Conservation (phyloP, 2,113 vertebrate genomes). For the Austrofundulus limnaeus region DNA sequence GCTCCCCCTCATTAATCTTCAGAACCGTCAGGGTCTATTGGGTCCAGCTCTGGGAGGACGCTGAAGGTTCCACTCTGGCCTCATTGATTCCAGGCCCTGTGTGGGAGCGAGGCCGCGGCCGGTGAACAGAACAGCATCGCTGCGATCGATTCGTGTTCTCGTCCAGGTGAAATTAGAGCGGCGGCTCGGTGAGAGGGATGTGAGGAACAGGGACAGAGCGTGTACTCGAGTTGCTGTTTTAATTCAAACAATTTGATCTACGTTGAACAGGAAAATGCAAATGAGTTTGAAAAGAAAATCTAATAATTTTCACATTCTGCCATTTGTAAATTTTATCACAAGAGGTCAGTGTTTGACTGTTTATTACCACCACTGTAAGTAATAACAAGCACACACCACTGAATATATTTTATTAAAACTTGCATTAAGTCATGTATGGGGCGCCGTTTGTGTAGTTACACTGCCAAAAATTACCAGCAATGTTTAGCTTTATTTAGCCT, state of each 20-base stretch:
- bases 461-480: no score
- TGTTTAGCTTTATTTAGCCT: no score
- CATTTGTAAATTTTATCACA: background rate
- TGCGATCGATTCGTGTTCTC: constrained; percentile 18
- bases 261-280: no score
- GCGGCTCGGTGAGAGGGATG: background rate
- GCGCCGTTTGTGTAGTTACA: no score
- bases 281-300: no score
- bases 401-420: no score
- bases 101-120: background rate
- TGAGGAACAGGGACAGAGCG: no score
- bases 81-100: constrained; percentile 22
- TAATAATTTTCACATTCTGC: background rate
- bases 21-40: constrained; percentile 8
- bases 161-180: background rate
- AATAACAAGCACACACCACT: no score
- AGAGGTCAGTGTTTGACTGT: constrained; percentile 27
- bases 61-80: constrained; percentile 45
- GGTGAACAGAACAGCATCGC: background rate
- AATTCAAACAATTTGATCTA: no score
- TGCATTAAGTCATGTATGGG: no score
- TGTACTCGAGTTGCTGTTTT: no score
- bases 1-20: constrained; percentile 48
- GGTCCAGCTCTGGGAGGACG: constrained; percentile 16
- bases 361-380: background rate